Base-by-base conservation (phyloP, 2,888 invertebrate genomes). In the Eupithecia tripunctaria region DNA sequence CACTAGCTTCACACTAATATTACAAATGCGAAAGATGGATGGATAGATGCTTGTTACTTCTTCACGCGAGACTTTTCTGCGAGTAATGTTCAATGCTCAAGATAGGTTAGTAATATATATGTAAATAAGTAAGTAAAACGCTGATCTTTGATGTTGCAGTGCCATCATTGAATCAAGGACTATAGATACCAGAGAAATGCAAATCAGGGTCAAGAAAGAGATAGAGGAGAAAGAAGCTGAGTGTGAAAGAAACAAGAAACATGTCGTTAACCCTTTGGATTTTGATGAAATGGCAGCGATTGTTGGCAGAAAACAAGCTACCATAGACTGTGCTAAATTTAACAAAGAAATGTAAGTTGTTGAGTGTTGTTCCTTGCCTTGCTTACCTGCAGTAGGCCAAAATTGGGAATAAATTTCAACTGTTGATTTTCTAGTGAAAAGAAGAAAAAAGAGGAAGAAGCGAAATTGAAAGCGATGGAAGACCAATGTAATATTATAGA, bases 301-400 rank as follows among this genome's bases (percentile, higher is more conserved):
- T 59, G 67, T 74, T 38, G 43, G 59, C 10, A 72, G 68, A 47
- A 85, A 81, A 80, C 72, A 73, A 38, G 72, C 29, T 14, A 76
- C 77, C 8, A 72, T 80, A 64, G 79, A 88, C 76, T 75, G 82
- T 41, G 81, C 83, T 15, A 74, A 79, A 74, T 75, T 82, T 27
- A 91, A 91, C 76, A 85, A 85, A 78, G 76, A 79, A 62, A 84
- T 86, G 91, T 90, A 81, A 85, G 86, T 81, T n/a, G n/a, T n/a
- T n/a, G n/a, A n/a, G n/a, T n/a, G n/a, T n/a, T n/a, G n/a, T n/a
- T n/a, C n/a, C n/a, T n/a, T n/a, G n/a, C n/a, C n/a, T n/a, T n/a
- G n/a, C n/a, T n/a, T n/a, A n/a, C 74, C 21, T 51, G 3, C 18
- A 1, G 0, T 36, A 38, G 38, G 25, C 56, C 3, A 25, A 25